Percentiles rank a stretch among this genome's conserved stretches.
phyloP scores from a whole-genome alignment of 2,888 invertebrate genomes.

The Reticulitermes lucifugus region DNA sequence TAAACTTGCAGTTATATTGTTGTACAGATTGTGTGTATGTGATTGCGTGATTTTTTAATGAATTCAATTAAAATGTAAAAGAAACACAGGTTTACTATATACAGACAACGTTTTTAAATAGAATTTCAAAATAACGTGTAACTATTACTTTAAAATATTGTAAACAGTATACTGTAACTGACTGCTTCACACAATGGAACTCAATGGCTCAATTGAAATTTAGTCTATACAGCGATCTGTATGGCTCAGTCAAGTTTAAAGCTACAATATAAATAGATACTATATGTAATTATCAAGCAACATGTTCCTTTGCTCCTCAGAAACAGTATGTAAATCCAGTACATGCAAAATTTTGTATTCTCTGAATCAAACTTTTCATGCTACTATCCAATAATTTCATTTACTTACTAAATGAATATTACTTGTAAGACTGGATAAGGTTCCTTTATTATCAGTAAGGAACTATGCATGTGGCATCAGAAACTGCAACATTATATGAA shows the following conservation, averaged over 20 bases:
- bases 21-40: background rate
- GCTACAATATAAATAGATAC: background rate
- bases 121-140: too few relatives aligned
- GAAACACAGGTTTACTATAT: background rate
- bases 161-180: background rate
- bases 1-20: background rate
- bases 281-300: background rate
- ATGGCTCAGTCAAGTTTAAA: background rate
- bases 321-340: background rate
- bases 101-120: too few relatives aligned
- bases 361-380: background rate
- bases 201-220: background rate
- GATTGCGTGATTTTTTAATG: background rate
- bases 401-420: background rate
- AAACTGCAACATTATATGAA: background rate
- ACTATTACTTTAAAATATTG: too few relatives aligned
- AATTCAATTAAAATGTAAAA: background rate
- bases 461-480: background rate
- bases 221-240: background rate
- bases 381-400: background rate
- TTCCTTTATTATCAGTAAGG: constrained; percentile 6
- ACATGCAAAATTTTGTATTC: background rate
- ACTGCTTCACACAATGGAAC: background rate
- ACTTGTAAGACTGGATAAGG: constrained; percentile 13
- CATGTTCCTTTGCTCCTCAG: background rate